Conservation (phyloP, 2,888 invertebrate species). For the Chromoteleia sp. region DNA sequence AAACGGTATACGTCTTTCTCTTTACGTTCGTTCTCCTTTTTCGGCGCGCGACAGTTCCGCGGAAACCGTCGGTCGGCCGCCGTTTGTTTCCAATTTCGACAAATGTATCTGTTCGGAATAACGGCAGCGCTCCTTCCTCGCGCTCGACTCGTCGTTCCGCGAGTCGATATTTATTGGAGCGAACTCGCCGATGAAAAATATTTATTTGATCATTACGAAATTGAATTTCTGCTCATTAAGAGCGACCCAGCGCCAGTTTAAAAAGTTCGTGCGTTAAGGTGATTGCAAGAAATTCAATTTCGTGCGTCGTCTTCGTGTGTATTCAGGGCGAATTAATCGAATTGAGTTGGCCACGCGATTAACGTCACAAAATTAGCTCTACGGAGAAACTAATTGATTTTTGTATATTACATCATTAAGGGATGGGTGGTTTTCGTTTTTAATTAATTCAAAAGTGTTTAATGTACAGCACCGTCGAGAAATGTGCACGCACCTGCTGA, state of each 20-base stretch:
- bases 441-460: too few relatives aligned
- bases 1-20: slow-evolving; percentile 88
- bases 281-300: slow-evolving; percentile 39
- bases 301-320: slow-evolving; percentile 17
- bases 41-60: background rate
- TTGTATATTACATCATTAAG: too few relatives aligned
- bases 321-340: slow-evolving; percentile 17
- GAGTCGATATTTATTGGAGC: slow-evolving; percentile 8
- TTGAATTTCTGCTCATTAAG: slow-evolving; percentile 35
- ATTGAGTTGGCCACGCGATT: slow-evolving; percentile 3
- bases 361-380: too few relatives aligned
- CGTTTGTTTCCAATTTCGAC: slow-evolving; percentile 6
- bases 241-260: slow-evolving; percentile 15
- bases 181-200: slow-evolving; percentile 15
- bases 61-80: background rate
- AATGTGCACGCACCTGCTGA: too few relatives aligned
- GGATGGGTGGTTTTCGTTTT: too few relatives aligned
- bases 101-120: too few relatives aligned
- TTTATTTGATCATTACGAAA: slow-evolving; percentile 49
- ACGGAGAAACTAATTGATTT: too few relatives aligned
- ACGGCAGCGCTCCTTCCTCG: slow-evolving; percentile 3
- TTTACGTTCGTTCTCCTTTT: background rate
- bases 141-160: background rate
- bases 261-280: slow-evolving; percentile 35
- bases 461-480: too few relatives aligned